Evolutionary conservation across 2,888 invertebrate genomes (phyloP), one percentile per base, ranked within the genome.

Genomic region (Dione juno): DNA sequence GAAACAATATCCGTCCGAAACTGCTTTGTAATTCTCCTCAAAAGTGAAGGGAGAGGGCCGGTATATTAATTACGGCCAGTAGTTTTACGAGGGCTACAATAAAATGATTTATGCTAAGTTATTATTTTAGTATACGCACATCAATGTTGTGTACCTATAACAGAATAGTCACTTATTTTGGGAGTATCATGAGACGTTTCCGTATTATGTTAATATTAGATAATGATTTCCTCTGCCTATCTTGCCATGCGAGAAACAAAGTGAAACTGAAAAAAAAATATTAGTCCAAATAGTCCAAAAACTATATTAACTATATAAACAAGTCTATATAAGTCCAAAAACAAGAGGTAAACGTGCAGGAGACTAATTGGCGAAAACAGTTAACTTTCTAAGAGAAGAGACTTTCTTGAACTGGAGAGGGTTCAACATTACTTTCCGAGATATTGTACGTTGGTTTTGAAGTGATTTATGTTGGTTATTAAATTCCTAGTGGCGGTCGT

Each of bases 381-480:
- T 48, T 50, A 16, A 21, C 11, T 1, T 13, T 50, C 11, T 0
- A 11, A 28, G 28, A 28, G 28, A 19, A 45, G 11, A 19, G 5
- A 11, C 81, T 16, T 40, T 71, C 66, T 61, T 59, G 37, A 82
- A 84, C 81, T 80, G 81, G 67, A 69, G 80, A 81, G 82, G 82
- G 80, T 79, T 81, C 80, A 82, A 81, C 70, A 67, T 21, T 57
- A 57, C 45, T 70, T 67, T 50, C 80, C 78, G 79, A 82, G 82
- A 81, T 72, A 76, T 78, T 48, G n/a, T 16, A 82, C 82, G 28
- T 28, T 5, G 82, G 81, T 81, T 81, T 79, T 77, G 82, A 77
- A 81, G 82, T 86, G 85, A 85, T 87, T 86, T 86, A 86, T 82
- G 81, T 74, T 77, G 77, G 86, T 88, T 89, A 89, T 90, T 90